Evolutionary conservation across 2,888 invertebrate genomes (phyloP), one percentile per base, ranked within the genome.

Genomic region (Pristionchus exspectatus): DNA sequence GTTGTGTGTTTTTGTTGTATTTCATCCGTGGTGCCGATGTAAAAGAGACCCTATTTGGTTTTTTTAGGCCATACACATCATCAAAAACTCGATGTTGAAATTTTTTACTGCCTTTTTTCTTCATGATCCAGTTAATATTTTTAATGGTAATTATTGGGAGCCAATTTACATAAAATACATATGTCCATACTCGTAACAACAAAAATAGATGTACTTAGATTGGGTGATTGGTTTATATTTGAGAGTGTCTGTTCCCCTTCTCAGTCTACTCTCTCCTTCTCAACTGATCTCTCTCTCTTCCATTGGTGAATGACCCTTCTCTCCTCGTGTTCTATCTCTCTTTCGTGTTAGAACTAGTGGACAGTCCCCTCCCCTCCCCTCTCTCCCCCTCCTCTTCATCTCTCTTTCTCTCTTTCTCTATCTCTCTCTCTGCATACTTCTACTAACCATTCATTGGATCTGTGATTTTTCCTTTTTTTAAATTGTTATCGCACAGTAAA

Each of bases 251-350:
- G 5, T 50, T 50, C 12, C 44, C 44, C 12, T 50, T 12, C 9
- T 50, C 9, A 50, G 59, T 59, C 24, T 24, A n/a, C 44, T 44
- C 38, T 44, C 30, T 3, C 59, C 30, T 21, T 86, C 66, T 63
- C 30, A 16, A 24, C 14, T 33, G 38, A 16, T 85, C 38, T 24
- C 63, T 30, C 59, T 63, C 63, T 85, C 21, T 30, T 24, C 66
- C 85, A 44, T 50, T 83, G n/a, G 50, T 56, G 50, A n/a, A 24
- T 59, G 33, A 16, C 86, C 54, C 86, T 86, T 30, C 27, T 18
- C 1, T 44, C 16, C 66, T 59, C 56, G 33, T 63, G 24, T 54
- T 69, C 87, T 87, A 50, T 44, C 30, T 44, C 69, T 63, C n/a
- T 24, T 88, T 72, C 18, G 30, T 59, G 18, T 88, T 77, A 56